Evolutionary conservation across 1,140 invertebrate species (phyloP).

Genomic region (Drosophila takahashii): DNA sequence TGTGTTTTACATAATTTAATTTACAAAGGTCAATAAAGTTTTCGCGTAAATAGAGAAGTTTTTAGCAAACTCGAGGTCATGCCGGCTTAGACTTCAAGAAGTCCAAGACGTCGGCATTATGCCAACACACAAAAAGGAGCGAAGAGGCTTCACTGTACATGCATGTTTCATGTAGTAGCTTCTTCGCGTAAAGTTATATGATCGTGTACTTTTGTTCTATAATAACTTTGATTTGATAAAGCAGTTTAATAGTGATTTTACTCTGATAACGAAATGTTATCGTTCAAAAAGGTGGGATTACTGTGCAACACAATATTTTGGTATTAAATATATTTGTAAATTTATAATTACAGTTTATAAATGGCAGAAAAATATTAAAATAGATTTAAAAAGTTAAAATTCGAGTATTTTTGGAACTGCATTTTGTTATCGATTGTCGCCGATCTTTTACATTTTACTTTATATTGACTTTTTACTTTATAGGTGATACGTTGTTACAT

Average conservation of each 20-base stretch:
- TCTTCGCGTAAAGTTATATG: conserved; percentile 8
- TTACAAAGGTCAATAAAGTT: conserved; percentile 40
- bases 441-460: neutral
- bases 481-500: neutral
- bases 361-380: neutral
- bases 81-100: too few species aligned
- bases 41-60: too few species aligned
- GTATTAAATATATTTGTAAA: neutral
- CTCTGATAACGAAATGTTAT: neutral
- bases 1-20: conserved; percentile 60
- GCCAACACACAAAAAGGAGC: too few species aligned
- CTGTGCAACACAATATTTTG: neutral
- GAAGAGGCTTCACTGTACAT: too few species aligned
- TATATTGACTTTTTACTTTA: neutral
- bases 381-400: neutral
- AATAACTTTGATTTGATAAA: neutral
- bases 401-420: neutral
- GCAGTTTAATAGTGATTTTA: neutral
- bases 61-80: too few species aligned
- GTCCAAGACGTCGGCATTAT: too few species aligned
- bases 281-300: neutral
- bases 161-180: too few species aligned
- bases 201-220: neutral
- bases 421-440: neutral
- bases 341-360: neutral